Percentiles rank a stretch among this genome's conserved stretches.
Evolutionary conservation across 2,113 vertebrate genomes (phyloP).

Genomic region (Empidonax alnorum): DNA sequence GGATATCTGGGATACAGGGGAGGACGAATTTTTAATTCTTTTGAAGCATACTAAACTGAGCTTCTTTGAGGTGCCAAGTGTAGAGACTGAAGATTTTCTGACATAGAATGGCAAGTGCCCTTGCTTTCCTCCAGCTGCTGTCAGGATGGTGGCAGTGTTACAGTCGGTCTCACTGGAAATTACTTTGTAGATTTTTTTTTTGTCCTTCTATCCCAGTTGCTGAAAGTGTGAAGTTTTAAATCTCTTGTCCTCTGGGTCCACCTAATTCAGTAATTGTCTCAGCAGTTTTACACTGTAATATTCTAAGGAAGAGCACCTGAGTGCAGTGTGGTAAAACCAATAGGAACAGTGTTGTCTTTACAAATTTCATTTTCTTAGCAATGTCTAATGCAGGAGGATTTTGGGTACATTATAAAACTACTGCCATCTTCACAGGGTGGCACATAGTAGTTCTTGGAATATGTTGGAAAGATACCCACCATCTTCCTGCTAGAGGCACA

Average conservation of each 20-base stretch:
- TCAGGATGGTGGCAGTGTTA: neutral
- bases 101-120: neutral
- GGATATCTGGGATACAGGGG: neutral
- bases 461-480: neutral
- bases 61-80: neutral
- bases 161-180: neutral
- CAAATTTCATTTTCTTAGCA: neutral
- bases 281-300: neutral
- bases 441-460: neutral
- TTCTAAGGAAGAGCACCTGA: neutral
- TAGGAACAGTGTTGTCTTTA: neutral
- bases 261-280: neutral
- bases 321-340: neutral
- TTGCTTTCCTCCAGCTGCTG: neutral
- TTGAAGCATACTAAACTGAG: neutral
- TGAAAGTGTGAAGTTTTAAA: neutral
- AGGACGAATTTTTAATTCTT: neutral
- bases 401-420: neutral
- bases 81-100: neutral
- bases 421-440: neutral
- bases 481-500: neutral
- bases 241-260: neutral
- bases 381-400: neutral
- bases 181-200: neutral
- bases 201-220: neutral